phyloP scores from a whole-genome alignment of 2,113 vertebrate genomes.

The Strix uralensis region DNA sequence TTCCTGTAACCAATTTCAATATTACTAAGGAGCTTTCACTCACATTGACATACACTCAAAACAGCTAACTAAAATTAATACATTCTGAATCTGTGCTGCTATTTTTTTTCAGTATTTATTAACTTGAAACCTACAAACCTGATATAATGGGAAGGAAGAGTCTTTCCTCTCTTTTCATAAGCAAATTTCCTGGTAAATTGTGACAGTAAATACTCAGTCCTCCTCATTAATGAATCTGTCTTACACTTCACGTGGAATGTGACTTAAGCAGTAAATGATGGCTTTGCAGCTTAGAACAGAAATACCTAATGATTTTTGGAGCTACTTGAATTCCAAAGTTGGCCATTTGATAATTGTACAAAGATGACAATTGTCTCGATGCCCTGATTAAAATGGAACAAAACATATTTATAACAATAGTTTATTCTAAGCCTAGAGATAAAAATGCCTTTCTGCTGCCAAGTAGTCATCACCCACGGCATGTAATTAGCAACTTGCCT shows the following conservation, averaged over 20 bases:
- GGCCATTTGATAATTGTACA: constrained; percentile 25
- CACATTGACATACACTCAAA: constrained; percentile 54
- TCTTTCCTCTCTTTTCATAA: constrained; percentile 28
- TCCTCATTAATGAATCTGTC: constrained; percentile 21
- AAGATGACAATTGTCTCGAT: constrained; percentile 18
- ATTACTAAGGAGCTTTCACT: constrained; percentile 51
- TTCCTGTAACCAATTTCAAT: constrained; percentile 18
- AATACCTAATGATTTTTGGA: constrained; percentile 55
- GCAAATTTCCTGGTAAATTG: constrained; percentile 34
- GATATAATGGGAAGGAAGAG: constrained; percentile 23
- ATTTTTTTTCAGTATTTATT: constrained; percentile 42
- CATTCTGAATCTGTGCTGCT: not conserved
- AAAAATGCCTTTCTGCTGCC: constrained; percentile 16
- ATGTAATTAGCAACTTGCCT: constrained; percentile 46
- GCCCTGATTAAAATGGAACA: constrained; percentile 33
- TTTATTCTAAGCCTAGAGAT: constrained; percentile 18
- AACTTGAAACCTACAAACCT: constrained; percentile 11
- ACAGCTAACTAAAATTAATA: constrained; percentile 50
- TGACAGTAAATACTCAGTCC: constrained; percentile 31
- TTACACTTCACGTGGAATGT: not conserved
- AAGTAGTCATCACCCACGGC: constrained; percentile 20
- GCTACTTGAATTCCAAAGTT: constrained; percentile 6
- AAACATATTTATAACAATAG: constrained; percentile 36
- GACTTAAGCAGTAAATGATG: constrained; percentile 16
- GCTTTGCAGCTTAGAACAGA: constrained; percentile 28